These are phyloP conservation scores for Clarias pachynema DNA, from an alignment of 2,797 vertebrate genomes.

Conservation along the genomic window DNA sequence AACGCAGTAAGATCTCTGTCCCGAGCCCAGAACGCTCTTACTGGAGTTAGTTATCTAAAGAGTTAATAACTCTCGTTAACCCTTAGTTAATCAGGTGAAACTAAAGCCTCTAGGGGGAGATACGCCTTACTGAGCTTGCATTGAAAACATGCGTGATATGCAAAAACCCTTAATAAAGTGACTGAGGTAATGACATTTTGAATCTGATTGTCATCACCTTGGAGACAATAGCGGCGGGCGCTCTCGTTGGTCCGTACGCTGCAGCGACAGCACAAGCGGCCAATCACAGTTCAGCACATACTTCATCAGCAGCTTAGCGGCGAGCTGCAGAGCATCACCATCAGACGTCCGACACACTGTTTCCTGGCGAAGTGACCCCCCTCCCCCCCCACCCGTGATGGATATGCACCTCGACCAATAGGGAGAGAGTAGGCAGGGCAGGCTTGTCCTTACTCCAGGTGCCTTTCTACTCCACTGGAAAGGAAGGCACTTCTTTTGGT, in stretches of 20 bases:
- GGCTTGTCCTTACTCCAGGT: conserved; percentile 74
- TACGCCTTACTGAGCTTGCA: conserved; percentile 82
- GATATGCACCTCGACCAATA: conserved; percentile 61
- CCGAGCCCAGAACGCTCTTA: conserved; percentile 75
- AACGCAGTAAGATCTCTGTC: conserved; percentile 63
- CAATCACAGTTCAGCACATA: conserved; percentile 53
- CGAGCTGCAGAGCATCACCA: conserved; percentile 54
- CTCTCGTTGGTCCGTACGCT: conserved; percentile 64
- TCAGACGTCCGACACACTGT: conserved; percentile 25
- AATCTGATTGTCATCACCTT: conserved; percentile 89
- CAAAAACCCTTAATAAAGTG: conserved; percentile 79
- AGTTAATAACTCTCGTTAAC: conserved; percentile 56
- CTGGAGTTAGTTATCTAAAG: conserved; percentile 49
- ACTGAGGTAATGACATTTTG: conserved; percentile 90
- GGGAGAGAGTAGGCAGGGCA: conserved; percentile 59
- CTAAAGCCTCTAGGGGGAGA: conserved; percentile 71
- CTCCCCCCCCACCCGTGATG: conserved; percentile 51
- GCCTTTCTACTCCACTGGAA: conserved; percentile 85
- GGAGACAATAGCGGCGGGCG: conserved; percentile 59
- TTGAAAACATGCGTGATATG: conserved; percentile 90
- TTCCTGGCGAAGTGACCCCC: conserved; percentile 45
- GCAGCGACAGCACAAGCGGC: conserved; percentile 60
- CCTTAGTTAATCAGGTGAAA: conserved; percentile 58
- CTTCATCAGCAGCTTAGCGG: conserved; percentile 56
- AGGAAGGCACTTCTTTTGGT: conserved; percentile 98